These are phyloP conservation scores for Acanthurus tractus DNA, from an alignment of 2,797 vertebrate genomes.

Conservation along the genomic window DNA sequence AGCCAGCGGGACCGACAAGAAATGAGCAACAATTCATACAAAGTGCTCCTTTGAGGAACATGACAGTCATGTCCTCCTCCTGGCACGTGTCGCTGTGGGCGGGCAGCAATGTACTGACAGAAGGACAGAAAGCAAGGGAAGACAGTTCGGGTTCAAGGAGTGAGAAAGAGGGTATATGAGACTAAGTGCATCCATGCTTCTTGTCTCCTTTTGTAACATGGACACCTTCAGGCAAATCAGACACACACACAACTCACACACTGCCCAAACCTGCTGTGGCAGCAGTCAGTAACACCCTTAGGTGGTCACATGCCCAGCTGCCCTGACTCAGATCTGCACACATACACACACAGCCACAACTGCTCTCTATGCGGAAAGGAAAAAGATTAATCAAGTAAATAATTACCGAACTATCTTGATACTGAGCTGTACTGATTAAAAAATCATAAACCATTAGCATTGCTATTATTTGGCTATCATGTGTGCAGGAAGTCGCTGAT, in stretches of 20 bases:
- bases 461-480: background rate
- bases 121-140: constrained; percentile 19
- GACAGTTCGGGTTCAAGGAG: constrained; percentile 52
- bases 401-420: background rate
- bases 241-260: constrained; percentile 20
- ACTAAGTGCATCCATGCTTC: constrained; percentile 62
- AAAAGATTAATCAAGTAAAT: background rate
- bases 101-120: constrained; percentile 60
- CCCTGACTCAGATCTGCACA: constrained; percentile 31
- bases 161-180: constrained; percentile 49
- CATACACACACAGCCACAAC: constrained; percentile 6
- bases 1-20: constrained; percentile 46
- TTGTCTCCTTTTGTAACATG: constrained; percentile 59
- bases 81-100: constrained; percentile 61
- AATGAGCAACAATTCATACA: constrained; percentile 71
- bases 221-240: constrained; percentile 48
- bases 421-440: background rate
- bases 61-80: constrained; percentile 59
- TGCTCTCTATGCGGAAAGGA: background rate
- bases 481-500: background rate
- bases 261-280: constrained; percentile 62
- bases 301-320: constrained; percentile 69
- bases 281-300: constrained; percentile 66
- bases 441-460: background rate
- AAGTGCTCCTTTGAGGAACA: constrained; percentile 60